Conservation (phyloP, 2,888 invertebrate genomes). For the Ophion slaviceki region DNA sequence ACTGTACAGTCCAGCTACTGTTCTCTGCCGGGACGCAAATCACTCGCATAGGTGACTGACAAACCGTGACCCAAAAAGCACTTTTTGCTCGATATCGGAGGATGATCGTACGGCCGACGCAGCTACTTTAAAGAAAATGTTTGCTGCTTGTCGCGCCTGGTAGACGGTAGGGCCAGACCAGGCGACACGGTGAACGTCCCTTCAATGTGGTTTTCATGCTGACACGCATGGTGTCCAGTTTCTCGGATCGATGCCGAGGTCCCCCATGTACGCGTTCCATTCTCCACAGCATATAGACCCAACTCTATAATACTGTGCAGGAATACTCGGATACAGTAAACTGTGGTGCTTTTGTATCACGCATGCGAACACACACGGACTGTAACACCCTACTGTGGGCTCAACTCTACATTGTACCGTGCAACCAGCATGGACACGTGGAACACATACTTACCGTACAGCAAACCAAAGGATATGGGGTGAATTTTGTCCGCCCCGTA, state of each 20-base stretch:
- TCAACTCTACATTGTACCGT: not conserved
- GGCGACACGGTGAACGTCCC: not conserved
- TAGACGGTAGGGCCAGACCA: slow-evolving; percentile 7
- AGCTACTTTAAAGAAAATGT: not conserved
- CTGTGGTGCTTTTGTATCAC: slow-evolving; percentile 31
- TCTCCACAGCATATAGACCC: slow-evolving; percentile 53
- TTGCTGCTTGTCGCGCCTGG: not conserved
- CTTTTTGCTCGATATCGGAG: not conserved
- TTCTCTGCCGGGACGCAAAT: too few relatives aligned
- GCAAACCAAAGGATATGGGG: slow-evolving; percentile 56
- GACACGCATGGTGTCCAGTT: slow-evolving; percentile 65
- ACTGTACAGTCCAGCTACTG: not conserved
- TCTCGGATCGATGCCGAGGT: slow-evolving; percentile 62
- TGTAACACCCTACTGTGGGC: not conserved
- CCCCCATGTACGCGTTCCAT: slow-evolving; percentile 37
- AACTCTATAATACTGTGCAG: slow-evolving; percentile 43
- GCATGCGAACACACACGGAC: slow-evolving; percentile 1
- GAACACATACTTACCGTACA: slow-evolving; percentile 5
- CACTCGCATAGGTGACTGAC: not conserved
- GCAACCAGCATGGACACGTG: not conserved
- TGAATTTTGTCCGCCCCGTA: slow-evolving; percentile 51
- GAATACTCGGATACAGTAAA: slow-evolving; percentile 28
- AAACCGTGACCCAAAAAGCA: not conserved
- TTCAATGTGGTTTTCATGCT: slow-evolving; percentile 52
- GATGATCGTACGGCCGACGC: not conserved